phyloP scores from a whole-genome alignment of 1,140 invertebrate species.

The Antheraea pernyi region DNA sequence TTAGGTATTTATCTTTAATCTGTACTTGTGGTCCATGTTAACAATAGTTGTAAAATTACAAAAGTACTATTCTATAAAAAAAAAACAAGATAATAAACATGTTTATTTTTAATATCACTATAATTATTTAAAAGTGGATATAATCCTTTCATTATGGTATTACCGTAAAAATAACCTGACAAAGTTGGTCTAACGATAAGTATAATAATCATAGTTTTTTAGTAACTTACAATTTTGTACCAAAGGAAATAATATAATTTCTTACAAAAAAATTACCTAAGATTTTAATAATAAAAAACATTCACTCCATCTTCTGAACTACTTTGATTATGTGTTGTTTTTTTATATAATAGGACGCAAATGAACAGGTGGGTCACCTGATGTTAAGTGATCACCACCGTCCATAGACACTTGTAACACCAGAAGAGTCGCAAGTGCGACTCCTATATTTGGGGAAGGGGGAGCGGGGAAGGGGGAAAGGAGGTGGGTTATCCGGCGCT shows the following conservation, averaged over 20 bases:
- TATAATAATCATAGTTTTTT: too few relatives aligned
- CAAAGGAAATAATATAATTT: background rate
- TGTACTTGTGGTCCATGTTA: background rate
- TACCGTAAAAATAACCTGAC: background rate
- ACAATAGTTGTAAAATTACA: background rate
- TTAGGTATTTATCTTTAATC: background rate
- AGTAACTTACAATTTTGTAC: background rate
- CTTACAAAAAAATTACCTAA: background rate
- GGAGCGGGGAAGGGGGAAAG: too few relatives aligned
- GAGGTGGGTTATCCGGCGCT: too few relatives aligned
- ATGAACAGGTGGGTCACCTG: too few relatives aligned
- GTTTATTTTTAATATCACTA: background rate
- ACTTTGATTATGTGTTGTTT: too few relatives aligned
- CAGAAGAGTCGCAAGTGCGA: too few relatives aligned
- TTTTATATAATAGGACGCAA: too few relatives aligned
- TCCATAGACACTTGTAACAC: too few relatives aligned
- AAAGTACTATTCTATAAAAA: background rate
- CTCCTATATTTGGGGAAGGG: too few relatives aligned
- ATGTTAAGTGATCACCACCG: too few relatives aligned
- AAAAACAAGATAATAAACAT: background rate
- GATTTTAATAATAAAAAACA: background rate
- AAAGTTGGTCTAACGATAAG: too few relatives aligned
- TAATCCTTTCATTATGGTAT: background rate
- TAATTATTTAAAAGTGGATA: background rate
- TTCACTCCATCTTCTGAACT: background rate